Conservation (phyloP, 2,888 invertebrate genomes). For the Labia minor region DNA sequence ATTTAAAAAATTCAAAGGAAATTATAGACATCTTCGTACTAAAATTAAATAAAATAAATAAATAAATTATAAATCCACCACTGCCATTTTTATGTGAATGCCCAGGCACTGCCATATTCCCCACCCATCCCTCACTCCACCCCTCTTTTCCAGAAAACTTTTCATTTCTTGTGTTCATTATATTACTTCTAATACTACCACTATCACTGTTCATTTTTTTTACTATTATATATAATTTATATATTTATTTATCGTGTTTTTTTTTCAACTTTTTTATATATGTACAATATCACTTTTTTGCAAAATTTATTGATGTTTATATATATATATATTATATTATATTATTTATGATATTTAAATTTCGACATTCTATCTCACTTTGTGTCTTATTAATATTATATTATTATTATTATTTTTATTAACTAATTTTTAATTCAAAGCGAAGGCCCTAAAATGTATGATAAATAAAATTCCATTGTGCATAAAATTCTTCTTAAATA, state of each 20-base stretch:
- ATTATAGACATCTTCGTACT: too few relatives aligned
- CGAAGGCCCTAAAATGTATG: too few relatives aligned
- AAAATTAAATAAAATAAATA: neutral
- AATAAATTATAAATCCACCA: neutral
- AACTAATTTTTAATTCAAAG: too few relatives aligned
- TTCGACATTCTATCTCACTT: too few relatives aligned
- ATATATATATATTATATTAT: neutral
- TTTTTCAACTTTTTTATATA: neutral
- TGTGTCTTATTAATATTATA: too few relatives aligned
- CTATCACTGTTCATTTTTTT: neutral
- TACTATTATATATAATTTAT: neutral
- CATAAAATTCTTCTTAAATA: neutral
- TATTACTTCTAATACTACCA: too few relatives aligned
- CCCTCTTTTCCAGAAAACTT: too few relatives aligned
- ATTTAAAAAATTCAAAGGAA: too few relatives aligned
- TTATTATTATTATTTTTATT: too few relatives aligned
- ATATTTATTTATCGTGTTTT: neutral
- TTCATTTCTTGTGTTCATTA: constrained; percentile 4
- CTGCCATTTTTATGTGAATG: neutral
- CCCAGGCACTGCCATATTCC: neutral
- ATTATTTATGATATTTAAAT: neutral
- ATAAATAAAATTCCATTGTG: neutral
- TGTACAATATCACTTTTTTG: neutral
- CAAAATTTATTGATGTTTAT: neutral
- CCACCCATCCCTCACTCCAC: neutral